Evolutionary conservation across 2,113 vertebrate species (phyloP).

Genomic region (Panthera leo): DNA sequence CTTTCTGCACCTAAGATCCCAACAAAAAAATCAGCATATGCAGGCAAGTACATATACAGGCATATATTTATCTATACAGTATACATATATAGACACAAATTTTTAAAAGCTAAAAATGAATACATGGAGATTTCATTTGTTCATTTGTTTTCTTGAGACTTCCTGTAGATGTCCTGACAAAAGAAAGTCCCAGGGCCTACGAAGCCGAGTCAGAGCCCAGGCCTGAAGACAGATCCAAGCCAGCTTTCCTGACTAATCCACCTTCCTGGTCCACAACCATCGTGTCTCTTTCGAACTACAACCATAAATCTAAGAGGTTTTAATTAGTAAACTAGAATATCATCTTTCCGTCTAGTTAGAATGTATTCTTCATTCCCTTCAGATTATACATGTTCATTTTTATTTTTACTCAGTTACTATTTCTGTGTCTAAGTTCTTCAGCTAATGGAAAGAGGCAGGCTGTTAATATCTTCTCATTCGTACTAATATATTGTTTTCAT

Average conservation of each 20-base stretch:
- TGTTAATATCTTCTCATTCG: neutral
- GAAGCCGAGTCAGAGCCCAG: neutral
- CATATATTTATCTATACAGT: neutral
- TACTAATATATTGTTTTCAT: neutral
- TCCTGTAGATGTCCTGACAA: slow-evolving; percentile 5
- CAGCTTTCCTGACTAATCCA: neutral
- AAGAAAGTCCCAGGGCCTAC: neutral
- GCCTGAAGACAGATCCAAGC: neutral
- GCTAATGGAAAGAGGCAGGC: neutral
- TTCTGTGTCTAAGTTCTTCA: slow-evolving; percentile 38
- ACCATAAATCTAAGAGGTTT: neutral
- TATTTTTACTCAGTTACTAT: slow-evolving; percentile 15
- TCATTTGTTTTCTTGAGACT: neutral
- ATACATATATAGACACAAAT: neutral
- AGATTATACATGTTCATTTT: slow-evolving; percentile 27
- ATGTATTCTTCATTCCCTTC: neutral
- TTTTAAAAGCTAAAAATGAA: neutral
- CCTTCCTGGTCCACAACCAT: neutral
- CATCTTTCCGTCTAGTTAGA: slow-evolving; percentile 11
- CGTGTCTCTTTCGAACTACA: neutral
- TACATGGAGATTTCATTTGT: neutral
- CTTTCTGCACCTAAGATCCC: neutral
- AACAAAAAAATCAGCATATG: neutral
- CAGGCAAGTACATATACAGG: neutral
- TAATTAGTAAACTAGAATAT: neutral